Evolutionary conservation across 2,888 invertebrate species (phyloP).

Genomic region (Xylocampa areola): DNA sequence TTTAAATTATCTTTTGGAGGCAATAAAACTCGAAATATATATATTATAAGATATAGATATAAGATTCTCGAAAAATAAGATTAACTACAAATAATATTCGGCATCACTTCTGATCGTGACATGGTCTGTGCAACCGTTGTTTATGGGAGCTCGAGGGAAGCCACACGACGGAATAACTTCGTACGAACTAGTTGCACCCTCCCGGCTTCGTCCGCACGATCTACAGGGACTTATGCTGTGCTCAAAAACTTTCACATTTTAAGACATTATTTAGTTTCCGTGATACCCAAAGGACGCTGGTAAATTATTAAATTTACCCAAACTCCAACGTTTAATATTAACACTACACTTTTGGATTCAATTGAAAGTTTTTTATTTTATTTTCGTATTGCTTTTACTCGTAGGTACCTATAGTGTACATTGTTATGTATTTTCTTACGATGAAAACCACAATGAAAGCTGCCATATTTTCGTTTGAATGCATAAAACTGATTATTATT

Average conservation of each 20-base stretch:
- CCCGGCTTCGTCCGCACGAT: constrained; percentile 32
- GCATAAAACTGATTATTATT: no score
- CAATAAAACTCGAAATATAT: no score
- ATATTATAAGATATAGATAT: no score
- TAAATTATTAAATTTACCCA: constrained; percentile 80
- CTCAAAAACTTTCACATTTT: constrained; percentile 81
- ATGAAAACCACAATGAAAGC: no score
- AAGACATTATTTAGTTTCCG: constrained; percentile 79
- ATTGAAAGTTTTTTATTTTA: constrained; percentile 39
- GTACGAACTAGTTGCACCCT: constrained; percentile 61
- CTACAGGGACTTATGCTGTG: constrained; percentile 68
- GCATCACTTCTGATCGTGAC: constrained; percentile 33
- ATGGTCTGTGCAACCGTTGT: constrained; percentile 57
- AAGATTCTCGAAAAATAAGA: constrained; percentile 5
- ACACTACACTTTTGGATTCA: constrained; percentile 53
- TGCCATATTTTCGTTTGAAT: no score
- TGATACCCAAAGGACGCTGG: constrained; percentile 63
- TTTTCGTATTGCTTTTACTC: no score
- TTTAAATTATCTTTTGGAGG: no score
- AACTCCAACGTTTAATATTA: constrained; percentile 55
- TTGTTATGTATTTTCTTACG: no score
- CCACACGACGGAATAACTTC: constrained; percentile 68
- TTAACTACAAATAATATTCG: constrained; percentile 15
- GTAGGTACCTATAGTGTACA: no score
- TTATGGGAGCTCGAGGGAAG: constrained; percentile 63